Conservation (phyloP, 2,888 invertebrate genomes). For the Apoderus coryli region DNA sequence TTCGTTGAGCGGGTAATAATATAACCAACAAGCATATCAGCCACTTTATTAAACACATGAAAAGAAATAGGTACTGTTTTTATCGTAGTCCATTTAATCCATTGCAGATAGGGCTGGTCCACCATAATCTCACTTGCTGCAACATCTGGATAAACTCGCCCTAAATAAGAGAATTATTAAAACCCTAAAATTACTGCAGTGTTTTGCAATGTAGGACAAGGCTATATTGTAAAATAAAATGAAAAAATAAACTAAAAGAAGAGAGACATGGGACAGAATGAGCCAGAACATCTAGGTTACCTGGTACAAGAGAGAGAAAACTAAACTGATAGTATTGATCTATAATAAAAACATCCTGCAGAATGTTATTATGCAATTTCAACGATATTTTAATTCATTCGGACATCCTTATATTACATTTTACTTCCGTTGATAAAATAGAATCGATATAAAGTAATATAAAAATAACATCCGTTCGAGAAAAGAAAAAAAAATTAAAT, state of each 20-base stretch:
- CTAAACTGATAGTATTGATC: slow-evolving; percentile 32
- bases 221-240: slow-evolving; percentile 29
- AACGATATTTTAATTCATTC: no score
- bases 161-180: slow-evolving; percentile 26
- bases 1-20: slow-evolving; percentile 36
- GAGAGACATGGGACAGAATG: slow-evolving; percentile 26
- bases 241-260: no score
- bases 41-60: slow-evolving; percentile 36
- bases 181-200: slow-evolving; percentile 28
- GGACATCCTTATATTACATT: no score
- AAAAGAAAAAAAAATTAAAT: no score
- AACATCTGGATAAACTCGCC: slow-evolving; percentile 32
- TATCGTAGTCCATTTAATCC: slow-evolving; percentile 24
- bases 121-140: no score
- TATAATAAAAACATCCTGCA: slow-evolving; percentile 33
- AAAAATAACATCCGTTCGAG: no score
- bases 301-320: slow-evolving; percentile 29
- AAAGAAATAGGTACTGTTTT: slow-evolving; percentile 37
- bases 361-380: slow-evolving; percentile 29
- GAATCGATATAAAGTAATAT: no score
- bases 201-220: slow-evolving; percentile 34
- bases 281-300: slow-evolving; percentile 28
- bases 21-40: slow-evolving; percentile 37
- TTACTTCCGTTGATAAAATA: no score
- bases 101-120: no score